Percentiles rank a stretch among this genome's conserved stretches.
phyloP scores from a whole-genome alignment of 2,113 vertebrate species.

The Cricetomys ansorgei region DNA sequence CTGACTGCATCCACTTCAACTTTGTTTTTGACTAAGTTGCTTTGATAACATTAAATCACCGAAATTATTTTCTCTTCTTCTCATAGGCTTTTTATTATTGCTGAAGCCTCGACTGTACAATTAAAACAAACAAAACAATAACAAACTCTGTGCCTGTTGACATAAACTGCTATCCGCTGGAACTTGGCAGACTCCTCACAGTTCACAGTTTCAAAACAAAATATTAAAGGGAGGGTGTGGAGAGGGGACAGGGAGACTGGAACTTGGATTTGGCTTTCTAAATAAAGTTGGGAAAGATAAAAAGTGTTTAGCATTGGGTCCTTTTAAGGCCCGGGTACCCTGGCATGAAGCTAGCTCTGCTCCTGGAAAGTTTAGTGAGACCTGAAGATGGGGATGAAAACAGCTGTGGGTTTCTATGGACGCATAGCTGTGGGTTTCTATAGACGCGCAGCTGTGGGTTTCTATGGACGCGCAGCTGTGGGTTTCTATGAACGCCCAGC shows the following conservation, averaged over 20 bases:
- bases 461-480: background rate
- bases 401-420: background rate
- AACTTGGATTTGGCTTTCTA: background rate
- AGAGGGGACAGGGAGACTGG: background rate
- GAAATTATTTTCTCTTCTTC: slow-evolving; percentile 90
- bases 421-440: background rate
- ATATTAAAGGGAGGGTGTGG: background rate
- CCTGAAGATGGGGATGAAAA: background rate
- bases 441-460: too few relatives aligned
- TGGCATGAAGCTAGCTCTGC: background rate
- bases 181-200: background rate
- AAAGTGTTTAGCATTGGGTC: background rate
- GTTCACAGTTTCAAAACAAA: background rate
- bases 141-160: slow-evolving; percentile 93
- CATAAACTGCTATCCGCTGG: slow-evolving; percentile 93
- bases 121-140: too few relatives aligned
- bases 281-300: background rate
- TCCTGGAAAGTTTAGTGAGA: background rate
- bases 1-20: background rate
- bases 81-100: slow-evolving; percentile 90
- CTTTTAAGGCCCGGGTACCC: background rate
- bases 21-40: slow-evolving; percentile 97
- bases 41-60: slow-evolving; percentile 92
- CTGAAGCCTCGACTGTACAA: slow-evolving; percentile 94
- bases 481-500: too few relatives aligned